Evolutionary conservation across 1,140 invertebrate genomes (phyloP).

Genomic region (Drepana arcuata): DNA sequence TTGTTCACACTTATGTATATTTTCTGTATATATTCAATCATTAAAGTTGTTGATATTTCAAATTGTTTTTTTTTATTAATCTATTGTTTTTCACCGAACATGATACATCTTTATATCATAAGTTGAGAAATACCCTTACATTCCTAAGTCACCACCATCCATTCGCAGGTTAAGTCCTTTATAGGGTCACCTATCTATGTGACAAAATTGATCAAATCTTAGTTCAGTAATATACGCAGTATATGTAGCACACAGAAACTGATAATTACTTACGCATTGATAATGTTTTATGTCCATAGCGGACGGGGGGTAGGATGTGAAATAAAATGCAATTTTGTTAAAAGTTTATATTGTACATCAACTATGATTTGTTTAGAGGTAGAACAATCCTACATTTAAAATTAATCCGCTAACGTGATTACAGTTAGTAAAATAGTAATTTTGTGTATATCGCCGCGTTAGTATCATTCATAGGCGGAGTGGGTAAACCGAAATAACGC

Average conservation of each 20-base stretch:
- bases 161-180: too few relatives aligned
- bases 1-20: constrained; percentile 47
- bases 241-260: too few relatives aligned
- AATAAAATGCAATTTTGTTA: constrained; percentile 50
- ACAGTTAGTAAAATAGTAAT: constrained; percentile 36
- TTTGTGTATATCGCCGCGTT: constrained; percentile 33
- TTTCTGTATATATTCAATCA: constrained; percentile 66
- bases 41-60: constrained; percentile 68
- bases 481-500: constrained; percentile 31
- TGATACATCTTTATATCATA: not conserved
- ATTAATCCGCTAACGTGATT: constrained; percentile 49
- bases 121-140: too few relatives aligned
- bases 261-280: too few relatives aligned
- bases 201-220: too few relatives aligned
- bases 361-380: constrained; percentile 69
- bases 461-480: constrained; percentile 62
- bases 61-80: constrained; percentile 18
- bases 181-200: too few relatives aligned
- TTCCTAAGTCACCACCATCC: too few relatives aligned
- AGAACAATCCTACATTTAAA: constrained; percentile 68
- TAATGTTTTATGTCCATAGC: too few relatives aligned
- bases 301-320: too few relatives aligned
- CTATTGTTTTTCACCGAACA: not conserved
- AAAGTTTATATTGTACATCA: constrained; percentile 70
- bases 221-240: too few relatives aligned